Conservation (phyloP, 2,888 invertebrate genomes). For the Leptopilina drosophilae region DNA sequence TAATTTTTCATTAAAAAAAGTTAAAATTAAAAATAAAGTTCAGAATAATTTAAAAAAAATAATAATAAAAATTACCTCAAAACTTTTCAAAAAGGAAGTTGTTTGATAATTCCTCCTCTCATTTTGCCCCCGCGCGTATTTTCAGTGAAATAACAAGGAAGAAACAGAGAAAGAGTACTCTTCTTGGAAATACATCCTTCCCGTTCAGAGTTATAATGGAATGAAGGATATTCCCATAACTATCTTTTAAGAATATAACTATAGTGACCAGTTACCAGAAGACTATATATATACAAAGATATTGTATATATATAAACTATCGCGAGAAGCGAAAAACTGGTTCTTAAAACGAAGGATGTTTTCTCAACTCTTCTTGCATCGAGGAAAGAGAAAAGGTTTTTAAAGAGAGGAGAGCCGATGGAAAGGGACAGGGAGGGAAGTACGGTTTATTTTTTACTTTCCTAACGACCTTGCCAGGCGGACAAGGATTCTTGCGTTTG, state of each 20-base stretch:
- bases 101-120: too few relatives aligned
- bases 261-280: constrained; percentile 4
- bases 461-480: constrained; percentile 71
- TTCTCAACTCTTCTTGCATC: constrained; percentile 58
- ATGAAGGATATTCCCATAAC: constrained; percentile 8
- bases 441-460: constrained; percentile 68
- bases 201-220: background rate
- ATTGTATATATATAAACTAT: constrained; percentile 17
- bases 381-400: constrained; percentile 46
- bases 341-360: constrained; percentile 67
- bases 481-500: constrained; percentile 72
- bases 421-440: constrained; percentile 47
- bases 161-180: background rate
- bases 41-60: too few relatives aligned
- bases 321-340: constrained; percentile 64
- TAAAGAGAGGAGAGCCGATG: constrained; percentile 18
- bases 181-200: background rate
- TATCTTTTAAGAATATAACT: background rate
- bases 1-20: too few relatives aligned
- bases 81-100: too few relatives aligned
- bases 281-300: background rate
- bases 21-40: too few relatives aligned
- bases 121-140: background rate
- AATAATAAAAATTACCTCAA: too few relatives aligned
- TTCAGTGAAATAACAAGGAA: background rate